A percentile compares a stretch with the other conserved stretches of the same genome.
Conservation (phyloP, 2,888 invertebrate species). For the Bembecia ichneumoniformis region DNA sequence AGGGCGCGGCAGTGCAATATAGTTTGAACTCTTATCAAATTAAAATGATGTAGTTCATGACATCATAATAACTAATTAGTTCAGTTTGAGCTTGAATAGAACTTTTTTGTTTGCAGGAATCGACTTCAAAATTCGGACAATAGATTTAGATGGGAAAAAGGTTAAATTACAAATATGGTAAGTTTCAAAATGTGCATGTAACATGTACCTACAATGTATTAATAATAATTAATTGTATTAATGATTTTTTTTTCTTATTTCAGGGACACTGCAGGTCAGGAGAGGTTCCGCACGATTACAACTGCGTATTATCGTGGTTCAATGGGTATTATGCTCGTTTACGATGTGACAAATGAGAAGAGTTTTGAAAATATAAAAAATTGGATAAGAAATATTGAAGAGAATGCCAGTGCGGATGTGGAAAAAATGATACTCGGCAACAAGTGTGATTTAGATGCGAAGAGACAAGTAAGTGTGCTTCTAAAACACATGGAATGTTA, state of each 20-base stretch:
- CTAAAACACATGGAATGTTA: neutral
- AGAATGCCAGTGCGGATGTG: constrained; percentile 98
- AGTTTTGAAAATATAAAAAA: constrained; percentile 99
- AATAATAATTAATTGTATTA: neutral
- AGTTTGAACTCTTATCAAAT: constrained; percentile 47
- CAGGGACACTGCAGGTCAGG: constrained; percentile 99
- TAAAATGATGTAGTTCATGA: constrained; percentile 53
- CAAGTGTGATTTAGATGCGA: constrained; percentile 98
- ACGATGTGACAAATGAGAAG: constrained; percentile 99
- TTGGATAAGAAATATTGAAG: constrained; percentile 99
- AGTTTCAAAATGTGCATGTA: constrained; percentile 34
- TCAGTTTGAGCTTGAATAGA: constrained; percentile 27
- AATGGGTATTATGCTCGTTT: constrained; percentile 99
- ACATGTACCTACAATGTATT: constrained; percentile 2
- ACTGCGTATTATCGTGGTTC: constrained; percentile 99
- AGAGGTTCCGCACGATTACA: constrained; percentile 98
- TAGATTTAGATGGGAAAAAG: constrained; percentile 98
- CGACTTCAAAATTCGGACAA: constrained; percentile 99
- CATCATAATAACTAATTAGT: constrained; percentile 67
- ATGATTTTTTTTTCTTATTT: constrained; percentile 9
- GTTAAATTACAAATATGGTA: constrained; percentile 99
- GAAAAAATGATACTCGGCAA: constrained; percentile 99
- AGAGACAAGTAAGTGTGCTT: constrained; percentile 79
- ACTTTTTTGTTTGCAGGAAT: constrained; percentile 81
- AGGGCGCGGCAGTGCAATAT: constrained; percentile 48